phyloP scores from a whole-genome alignment of 1,140 invertebrate genomes.

The Ceratina japonica region DNA sequence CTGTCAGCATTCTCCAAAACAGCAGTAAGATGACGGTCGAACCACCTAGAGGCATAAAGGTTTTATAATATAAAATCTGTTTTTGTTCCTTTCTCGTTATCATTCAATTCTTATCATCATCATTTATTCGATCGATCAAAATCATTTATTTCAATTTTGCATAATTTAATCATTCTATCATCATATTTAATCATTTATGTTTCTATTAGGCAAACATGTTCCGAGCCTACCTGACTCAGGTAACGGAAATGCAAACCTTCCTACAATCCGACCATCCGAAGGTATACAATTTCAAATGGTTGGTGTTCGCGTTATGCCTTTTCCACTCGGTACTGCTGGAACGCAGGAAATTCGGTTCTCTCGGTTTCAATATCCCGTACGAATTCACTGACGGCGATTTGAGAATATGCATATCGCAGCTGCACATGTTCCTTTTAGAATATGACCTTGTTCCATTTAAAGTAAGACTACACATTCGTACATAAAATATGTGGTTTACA shows the following conservation, averaged over 20 bases:
- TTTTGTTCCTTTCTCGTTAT: neutral
- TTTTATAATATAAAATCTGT: conserved; percentile 15
- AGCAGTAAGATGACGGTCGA: conserved; percentile 88
- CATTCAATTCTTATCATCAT: neutral
- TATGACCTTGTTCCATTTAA: conserved; percentile 84
- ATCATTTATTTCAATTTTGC: neutral
- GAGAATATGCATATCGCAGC: conserved; percentile 85
- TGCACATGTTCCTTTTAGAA: conserved; percentile 84
- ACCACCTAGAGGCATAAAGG: conserved; percentile 83
- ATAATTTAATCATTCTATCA: neutral
- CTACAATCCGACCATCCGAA: conserved; percentile 80
- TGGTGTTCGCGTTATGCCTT: conserved; percentile 85
- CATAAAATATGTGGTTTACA: too few species aligned
- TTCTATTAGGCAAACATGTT: conserved; percentile 84
- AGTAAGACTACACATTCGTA: conserved; percentile 65
- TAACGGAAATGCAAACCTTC: conserved; percentile 80
- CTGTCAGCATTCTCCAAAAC: conserved; percentile 86
- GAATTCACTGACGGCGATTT: conserved; percentile 89
- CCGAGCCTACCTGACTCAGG: conserved; percentile 81
- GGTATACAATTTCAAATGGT: conserved; percentile 81
- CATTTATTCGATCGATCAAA: too few species aligned
- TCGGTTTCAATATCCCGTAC: conserved; percentile 89
- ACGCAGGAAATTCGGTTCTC: conserved; percentile 85
- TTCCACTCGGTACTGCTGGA: conserved; percentile 87
- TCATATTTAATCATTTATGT: too few species aligned